Evolutionary conservation across 2,113 vertebrate genomes (phyloP), one percentile per base, ranked within the genome.

Genomic region (Seriola aureovittata): DNA sequence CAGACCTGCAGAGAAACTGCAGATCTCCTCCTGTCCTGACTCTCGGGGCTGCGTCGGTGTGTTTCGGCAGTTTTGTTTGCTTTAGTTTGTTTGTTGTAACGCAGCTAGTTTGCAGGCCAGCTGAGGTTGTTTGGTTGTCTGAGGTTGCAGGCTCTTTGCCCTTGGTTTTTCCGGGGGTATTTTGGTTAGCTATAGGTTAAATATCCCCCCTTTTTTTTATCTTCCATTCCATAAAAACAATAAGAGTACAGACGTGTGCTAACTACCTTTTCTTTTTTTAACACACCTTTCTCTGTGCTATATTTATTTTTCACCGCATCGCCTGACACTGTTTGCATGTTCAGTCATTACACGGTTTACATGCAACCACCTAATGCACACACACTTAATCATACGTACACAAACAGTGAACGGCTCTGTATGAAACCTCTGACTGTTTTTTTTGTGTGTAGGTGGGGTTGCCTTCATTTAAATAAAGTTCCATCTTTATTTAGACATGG

Each of bases 401-500:
- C 68, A 67, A 73, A 78, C 73, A 66, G 69, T 42, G 72, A 55
- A 12, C 57, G 13, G 63, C 66, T 60, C 74, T 78, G 70, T 88
- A 29, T 50, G 75, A 71, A 65, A 14, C 54, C 44, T 70, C 52
- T 36, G 1, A 25, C 62, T 79, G 63, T 69, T 58, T 42, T 42
- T 52, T 69, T 14, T 11, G 25, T 11, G 32, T 65, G 62, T 71
- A 55, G 76, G 83, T 59, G 38, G 66, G 65, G 70, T 84, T 85
- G 21, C 72, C 78, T 80, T 76, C 71, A 84, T 92, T 86, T 87
- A 73, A 87, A 91, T 87, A 81, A 85, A 54, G 79, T 83, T 82
- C 57, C 73, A 16, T 82, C 69, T 91, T 82, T 71, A 91, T 90
- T 93, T 87, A 91, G 88, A 82, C 25, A 17, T 76, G 85, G 79